Evolutionary conservation across 2,888 invertebrate genomes (phyloP), one percentile per base, ranked within the genome.

Genomic region (Plebejus melissa): DNA sequence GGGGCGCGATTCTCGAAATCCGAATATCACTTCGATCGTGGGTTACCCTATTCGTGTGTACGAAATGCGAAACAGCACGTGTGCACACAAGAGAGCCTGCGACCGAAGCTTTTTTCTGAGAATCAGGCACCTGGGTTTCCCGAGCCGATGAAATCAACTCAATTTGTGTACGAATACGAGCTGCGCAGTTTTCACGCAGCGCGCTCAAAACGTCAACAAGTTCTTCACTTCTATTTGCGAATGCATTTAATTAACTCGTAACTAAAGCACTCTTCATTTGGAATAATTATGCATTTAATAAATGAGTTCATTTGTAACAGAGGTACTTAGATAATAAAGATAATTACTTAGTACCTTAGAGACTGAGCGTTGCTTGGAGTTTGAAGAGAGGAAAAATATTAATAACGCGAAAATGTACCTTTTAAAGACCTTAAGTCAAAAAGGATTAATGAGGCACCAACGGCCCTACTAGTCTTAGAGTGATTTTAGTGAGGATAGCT

Each of bases 91-190:
- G 41, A 41, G 41, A 9, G 46, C 9, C 41, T 2, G 41, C 9
- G 2, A 4, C 1, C 13, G 13, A 13, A 46, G 4, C 16, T 13
- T 1, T 54, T 16, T 54, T 54, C 54, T 16, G 54, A 54, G 4
- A 4, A 54, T 54, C 4, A 3, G 16, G 77, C 80, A 75, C 79
- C 78, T 74, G 76, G 76, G 76, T 71, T 79, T 78, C 77, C 77
- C 74, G 74, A 76, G 74, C 76, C 76, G 76, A 76, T 74, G 75
- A 74, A 79, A 80, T 80, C 78, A 80, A 78, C 77, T 77, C 77
- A 75, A 77, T 79, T 78, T 74, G 69, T 65, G 70, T 32, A 77
- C 69, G 22, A 50, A 13, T 16, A 16, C 50, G 54, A 32, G 65
- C 74, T 60, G 50, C 70, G 38, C 50, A 75, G 46, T 75, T 75